A percentile compares a stretch with the other conserved stretches of the same genome.
phyloP scores from a whole-genome alignment of 2,888 invertebrate species.

The Cybosia mesomella region DNA sequence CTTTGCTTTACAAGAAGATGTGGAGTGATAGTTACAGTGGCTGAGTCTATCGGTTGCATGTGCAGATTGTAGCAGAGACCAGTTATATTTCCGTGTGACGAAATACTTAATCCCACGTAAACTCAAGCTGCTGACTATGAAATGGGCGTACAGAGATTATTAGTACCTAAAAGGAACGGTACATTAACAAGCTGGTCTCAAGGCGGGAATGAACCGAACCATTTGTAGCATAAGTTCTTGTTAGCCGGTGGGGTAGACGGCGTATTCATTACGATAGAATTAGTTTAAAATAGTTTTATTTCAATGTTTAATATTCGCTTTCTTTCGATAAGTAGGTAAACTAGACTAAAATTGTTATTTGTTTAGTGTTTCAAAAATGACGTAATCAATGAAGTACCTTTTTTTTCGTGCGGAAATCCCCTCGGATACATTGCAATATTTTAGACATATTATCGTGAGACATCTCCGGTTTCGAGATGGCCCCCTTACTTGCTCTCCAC shows the following conservation, averaged over 20 bases:
- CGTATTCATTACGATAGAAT: no score
- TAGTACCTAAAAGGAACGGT: constrained; percentile 59
- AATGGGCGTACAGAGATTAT: constrained; percentile 53
- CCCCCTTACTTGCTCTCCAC: no score
- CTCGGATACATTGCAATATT: no score
- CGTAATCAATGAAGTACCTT: no score
- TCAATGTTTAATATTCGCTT: no score
- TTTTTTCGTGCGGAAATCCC: no score
- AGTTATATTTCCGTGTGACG: constrained; percentile 41
- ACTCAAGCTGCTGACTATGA: constrained; percentile 47
- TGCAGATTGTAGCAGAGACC: constrained; percentile 1
- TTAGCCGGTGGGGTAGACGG: constrained; percentile 32
- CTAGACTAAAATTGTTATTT: no score
- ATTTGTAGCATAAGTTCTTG: constrained; percentile 60
- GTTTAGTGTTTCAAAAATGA: no score
- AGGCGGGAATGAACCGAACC: constrained; percentile 61
- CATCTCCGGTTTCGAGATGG: no score
- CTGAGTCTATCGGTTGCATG: constrained; percentile 1
- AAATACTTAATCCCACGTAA: constrained; percentile 46
- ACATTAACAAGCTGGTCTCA: constrained; percentile 62
- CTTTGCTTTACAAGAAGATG: neutral
- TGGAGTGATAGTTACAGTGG: neutral
- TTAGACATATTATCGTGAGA: no score
- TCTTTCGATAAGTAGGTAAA: no score
- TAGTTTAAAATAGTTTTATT: no score